phyloP scores from a whole-genome alignment of 2,888 invertebrate species.

The Tinea pellionella region DNA sequence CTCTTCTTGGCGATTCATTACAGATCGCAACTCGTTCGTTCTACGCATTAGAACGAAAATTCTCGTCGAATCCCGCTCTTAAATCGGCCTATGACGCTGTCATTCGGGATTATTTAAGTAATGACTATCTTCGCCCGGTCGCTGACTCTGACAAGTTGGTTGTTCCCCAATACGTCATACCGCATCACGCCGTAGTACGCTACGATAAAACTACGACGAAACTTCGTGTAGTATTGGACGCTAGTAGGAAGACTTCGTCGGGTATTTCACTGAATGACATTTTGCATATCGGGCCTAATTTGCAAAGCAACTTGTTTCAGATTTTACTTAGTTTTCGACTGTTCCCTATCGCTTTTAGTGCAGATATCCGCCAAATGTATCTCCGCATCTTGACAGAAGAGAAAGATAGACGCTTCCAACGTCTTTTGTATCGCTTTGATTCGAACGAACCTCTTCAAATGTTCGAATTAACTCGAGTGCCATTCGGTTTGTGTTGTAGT shows the following conservation, averaged over 20 bases:
- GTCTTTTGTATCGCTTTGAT: slow-evolving; percentile 17
- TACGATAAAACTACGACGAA: slow-evolving; percentile 9
- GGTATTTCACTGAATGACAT: slow-evolving; percentile 17
- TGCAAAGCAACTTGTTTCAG: slow-evolving; percentile 1
- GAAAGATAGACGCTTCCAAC: slow-evolving; percentile 15
- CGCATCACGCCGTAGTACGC: slow-evolving; percentile 12
- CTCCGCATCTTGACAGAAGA: not conserved
- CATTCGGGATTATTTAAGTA: slow-evolving; percentile 14
- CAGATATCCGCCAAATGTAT: slow-evolving; percentile 14
- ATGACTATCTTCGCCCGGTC: not conserved
- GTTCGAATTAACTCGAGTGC: too few relatives aligned
- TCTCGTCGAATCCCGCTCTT: not conserved
- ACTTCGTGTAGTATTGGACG: slow-evolving; percentile 14
- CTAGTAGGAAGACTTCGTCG: slow-evolving; percentile 8
- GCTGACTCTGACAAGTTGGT: not conserved
- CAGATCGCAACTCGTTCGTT: slow-evolving; percentile 14
- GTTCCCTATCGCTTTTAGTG: not conserved
- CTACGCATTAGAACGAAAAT: slow-evolving; percentile 17
- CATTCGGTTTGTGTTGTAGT: slow-evolving; percentile 17
- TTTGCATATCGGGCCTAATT: slow-evolving; percentile 18
- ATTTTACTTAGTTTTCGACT: slow-evolving; percentile 12
- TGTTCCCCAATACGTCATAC: not conserved
- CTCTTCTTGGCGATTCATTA: slow-evolving; percentile 16
- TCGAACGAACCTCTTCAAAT: not conserved
- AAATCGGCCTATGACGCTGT: not conserved